These are phyloP conservation scores for Polia nebulosa DNA, from an alignment of 2,888 invertebrate species.

Conservation along the genomic window DNA sequence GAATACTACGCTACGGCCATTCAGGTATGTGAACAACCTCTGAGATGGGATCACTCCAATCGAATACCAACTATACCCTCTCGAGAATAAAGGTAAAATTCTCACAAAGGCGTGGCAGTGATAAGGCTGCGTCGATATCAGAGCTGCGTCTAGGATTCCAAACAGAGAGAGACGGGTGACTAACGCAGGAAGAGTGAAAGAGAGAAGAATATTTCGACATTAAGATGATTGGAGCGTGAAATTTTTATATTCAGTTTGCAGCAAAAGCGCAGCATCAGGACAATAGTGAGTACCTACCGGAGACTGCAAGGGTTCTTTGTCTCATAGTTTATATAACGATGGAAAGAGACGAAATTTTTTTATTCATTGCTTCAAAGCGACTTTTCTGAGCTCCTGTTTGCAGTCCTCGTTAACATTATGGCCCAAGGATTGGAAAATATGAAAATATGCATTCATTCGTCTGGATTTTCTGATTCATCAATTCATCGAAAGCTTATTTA, in stretches of 20 bases:
- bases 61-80: constrained; percentile 75
- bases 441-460: constrained; percentile 49
- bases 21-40: constrained; percentile 89
- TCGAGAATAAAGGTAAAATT: constrained; percentile 74
- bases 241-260: constrained; percentile 87
- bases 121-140: constrained; percentile 91
- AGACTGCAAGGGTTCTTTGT: constrained; percentile 67
- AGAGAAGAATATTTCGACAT: constrained; percentile 78
- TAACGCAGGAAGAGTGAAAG: constrained; percentile 65
- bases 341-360: constrained; percentile 59
- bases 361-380: constrained; percentile 68
- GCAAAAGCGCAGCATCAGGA: constrained; percentile 84
- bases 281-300: constrained; percentile 75
- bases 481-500: constrained; percentile 5
- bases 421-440: constrained; percentile 56
- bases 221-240: constrained; percentile 88
- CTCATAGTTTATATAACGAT: constrained; percentile 63
- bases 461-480: constrained; percentile 11
- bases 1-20: constrained; percentile 89
- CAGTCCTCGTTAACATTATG: constrained; percentile 56
- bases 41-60: constrained; percentile 70
- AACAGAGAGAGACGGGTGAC: constrained; percentile 76
- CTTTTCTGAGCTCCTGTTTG: constrained; percentile 62
- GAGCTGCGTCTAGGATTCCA: constrained; percentile 88
- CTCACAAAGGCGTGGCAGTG: constrained; percentile 72